A percentile compares a stretch with the other conserved stretches of the same genome.
These are phyloP conservation scores for Copsychus sechellarum DNA, from an alignment of 2,113 vertebrate genomes.

Conservation along the genomic window DNA sequence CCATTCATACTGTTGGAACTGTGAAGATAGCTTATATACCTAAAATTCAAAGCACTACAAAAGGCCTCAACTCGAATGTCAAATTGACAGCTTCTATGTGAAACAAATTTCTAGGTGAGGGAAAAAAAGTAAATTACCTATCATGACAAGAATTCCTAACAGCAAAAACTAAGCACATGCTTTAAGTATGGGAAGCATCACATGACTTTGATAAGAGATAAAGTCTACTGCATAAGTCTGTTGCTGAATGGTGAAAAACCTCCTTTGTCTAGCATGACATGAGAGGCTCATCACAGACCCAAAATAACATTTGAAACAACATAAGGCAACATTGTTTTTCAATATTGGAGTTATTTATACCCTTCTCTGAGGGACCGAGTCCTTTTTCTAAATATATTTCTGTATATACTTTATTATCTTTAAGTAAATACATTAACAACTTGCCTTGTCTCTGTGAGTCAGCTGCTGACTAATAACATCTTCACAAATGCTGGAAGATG, in stretches of 20 bases:
- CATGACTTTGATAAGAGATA: not conserved
- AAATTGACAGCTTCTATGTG: not conserved
- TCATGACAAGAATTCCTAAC: not conserved
- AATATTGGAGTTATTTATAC: not conserved
- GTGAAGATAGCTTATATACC: not conserved
- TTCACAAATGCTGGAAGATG: slow-evolving; percentile 95
- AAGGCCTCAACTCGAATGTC: not conserved
- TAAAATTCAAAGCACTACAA: not conserved
- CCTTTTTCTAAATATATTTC: not conserved
- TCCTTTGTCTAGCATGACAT: not conserved
- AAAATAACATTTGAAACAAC: not conserved
- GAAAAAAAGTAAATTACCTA: not conserved
- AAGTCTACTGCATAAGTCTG: not conserved
- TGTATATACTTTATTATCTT: not conserved
- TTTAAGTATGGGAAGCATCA: not conserved
- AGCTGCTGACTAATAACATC: slow-evolving; percentile 98
- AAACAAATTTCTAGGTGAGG: not conserved
- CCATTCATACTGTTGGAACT: not conserved
- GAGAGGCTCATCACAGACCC: not conserved
- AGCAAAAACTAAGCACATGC: not conserved
- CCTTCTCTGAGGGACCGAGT: not conserved
- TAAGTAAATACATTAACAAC: not conserved
- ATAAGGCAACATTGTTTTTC: not conserved
- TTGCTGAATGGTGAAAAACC: not conserved
- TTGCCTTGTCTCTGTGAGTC: slow-evolving; percentile 95